Percentiles rank a stretch among this genome's conserved stretches.
Evolutionary conservation across 2,113 vertebrate species (phyloP).

Genomic region (Guaruba guarouba): DNA sequence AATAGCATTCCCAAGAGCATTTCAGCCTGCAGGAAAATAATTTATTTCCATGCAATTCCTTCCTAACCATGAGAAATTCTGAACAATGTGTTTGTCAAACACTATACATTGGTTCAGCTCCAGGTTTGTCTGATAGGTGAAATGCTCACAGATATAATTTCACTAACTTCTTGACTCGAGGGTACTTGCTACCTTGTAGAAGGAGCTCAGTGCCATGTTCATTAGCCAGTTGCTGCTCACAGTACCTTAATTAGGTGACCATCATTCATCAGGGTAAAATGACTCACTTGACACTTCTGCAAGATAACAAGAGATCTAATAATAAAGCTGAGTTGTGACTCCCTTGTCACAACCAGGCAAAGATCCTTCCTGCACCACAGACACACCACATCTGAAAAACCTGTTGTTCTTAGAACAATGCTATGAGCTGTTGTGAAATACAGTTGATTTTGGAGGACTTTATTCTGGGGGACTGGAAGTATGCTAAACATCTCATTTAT

Average conservation of each 20-base stretch:
- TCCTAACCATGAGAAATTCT: background rate
- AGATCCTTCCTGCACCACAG: background rate
- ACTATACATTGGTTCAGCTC: background rate
- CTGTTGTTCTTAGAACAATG: background rate
- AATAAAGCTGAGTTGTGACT: background rate
- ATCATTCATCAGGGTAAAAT: background rate
- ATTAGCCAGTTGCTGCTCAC: background rate
- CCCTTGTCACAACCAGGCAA: background rate
- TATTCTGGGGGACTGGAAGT: background rate
- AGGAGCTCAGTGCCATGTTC: background rate
- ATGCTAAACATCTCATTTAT: background rate
- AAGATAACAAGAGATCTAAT: background rate
- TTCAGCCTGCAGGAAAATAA: background rate
- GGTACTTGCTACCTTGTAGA: background rate
- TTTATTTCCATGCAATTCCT: background rate
- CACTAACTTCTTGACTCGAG: background rate
- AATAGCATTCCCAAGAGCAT: background rate
- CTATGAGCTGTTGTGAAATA: background rate
- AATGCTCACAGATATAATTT: accelerated
- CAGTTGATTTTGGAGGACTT: background rate
- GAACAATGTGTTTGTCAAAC: background rate
- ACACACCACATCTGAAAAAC: background rate
- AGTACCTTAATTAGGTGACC: background rate
- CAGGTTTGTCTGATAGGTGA: background rate
- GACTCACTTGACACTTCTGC: background rate